phyloP scores from a whole-genome alignment of 2,888 invertebrate genomes.

The Callyntrura guangdongensis region DNA sequence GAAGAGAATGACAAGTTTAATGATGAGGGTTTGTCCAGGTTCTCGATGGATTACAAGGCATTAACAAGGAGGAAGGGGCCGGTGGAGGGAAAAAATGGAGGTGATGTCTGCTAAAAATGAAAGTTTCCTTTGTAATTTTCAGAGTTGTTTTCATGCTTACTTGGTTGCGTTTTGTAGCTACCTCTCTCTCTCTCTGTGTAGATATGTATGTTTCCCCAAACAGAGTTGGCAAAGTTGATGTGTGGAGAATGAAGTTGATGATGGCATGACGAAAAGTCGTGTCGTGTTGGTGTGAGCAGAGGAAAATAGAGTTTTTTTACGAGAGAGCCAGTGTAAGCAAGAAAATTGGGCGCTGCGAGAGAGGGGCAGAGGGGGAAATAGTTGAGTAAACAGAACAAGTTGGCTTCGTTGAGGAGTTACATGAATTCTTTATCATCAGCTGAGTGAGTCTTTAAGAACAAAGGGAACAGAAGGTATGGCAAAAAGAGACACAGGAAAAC shows the following conservation, averaged over 20 bases:
- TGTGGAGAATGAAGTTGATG: not conserved
- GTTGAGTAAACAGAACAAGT: not conserved
- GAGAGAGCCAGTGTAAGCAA: too few species aligned
- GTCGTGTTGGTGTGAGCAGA: too few species aligned
- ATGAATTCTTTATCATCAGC: conserved; percentile 14
- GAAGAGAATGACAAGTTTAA: not conserved
- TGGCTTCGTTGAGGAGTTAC: not conserved
- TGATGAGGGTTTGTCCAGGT: not conserved
- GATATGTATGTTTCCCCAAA: too few species aligned
- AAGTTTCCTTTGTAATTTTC: too few species aligned
- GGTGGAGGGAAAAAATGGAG: not conserved
- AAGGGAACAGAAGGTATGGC: not conserved
- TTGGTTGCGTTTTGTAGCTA: too few species aligned
- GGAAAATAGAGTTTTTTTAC: not conserved
- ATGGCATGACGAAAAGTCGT: not conserved
- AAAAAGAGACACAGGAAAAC: conserved; percentile 4
- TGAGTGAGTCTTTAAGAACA: not conserved
- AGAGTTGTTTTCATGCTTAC: too few species aligned
- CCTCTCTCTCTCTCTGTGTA: not conserved
- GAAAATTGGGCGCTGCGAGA: too few species aligned
- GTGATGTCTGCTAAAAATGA: too few species aligned
- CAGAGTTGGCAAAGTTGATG: not conserved
- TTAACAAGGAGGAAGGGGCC: not conserved
- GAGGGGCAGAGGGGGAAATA: too few species aligned
- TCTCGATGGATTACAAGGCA: not conserved